phyloP scores from a whole-genome alignment of 2,797 vertebrate genomes.

The Glyptemys insculpta region DNA sequence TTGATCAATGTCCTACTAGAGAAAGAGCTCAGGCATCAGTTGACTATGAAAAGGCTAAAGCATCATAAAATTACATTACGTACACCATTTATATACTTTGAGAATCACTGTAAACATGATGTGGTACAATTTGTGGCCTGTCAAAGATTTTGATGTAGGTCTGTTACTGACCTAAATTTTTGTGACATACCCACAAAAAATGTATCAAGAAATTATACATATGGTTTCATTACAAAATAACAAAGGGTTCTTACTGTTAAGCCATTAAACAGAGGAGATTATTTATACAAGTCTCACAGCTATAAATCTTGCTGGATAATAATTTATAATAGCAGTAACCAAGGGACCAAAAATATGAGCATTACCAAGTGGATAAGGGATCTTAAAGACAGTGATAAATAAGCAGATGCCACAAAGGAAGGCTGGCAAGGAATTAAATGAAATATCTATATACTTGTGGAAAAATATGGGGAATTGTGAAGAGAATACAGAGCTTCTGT shows the following conservation, averaged over 20 bases:
- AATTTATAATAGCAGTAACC: slow-evolving; percentile 66
- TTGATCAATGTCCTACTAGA: neutral
- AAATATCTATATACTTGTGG: slow-evolving; percentile 56
- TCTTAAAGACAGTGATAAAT: slow-evolving; percentile 75
- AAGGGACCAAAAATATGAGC: slow-evolving; percentile 68
- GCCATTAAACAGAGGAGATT: slow-evolving; percentile 58
- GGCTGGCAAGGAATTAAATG: slow-evolving; percentile 54
- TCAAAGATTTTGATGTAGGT: neutral
- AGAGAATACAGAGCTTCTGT: slow-evolving; percentile 30
- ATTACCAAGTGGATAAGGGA: slow-evolving; percentile 38
- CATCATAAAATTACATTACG: neutral
- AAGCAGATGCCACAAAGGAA: slow-evolving; percentile 63
- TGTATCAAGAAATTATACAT: neutral
- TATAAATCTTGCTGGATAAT: slow-evolving; percentile 67
- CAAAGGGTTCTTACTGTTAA: slow-evolving; percentile 51
- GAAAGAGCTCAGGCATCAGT: neutral
- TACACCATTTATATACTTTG: neutral
- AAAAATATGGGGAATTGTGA: slow-evolving; percentile 56
- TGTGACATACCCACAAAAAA: slow-evolving; percentile 18
- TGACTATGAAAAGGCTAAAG: neutral
- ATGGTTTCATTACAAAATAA: slow-evolving; percentile 60
- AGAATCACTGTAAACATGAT: neutral
- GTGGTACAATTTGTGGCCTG: neutral
- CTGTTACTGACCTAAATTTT: slow-evolving; percentile 12
- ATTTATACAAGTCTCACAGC: slow-evolving; percentile 56